phyloP scores from a whole-genome alignment of 2,113 vertebrate genomes.

The Pelvicachromis taeniatus region DNA sequence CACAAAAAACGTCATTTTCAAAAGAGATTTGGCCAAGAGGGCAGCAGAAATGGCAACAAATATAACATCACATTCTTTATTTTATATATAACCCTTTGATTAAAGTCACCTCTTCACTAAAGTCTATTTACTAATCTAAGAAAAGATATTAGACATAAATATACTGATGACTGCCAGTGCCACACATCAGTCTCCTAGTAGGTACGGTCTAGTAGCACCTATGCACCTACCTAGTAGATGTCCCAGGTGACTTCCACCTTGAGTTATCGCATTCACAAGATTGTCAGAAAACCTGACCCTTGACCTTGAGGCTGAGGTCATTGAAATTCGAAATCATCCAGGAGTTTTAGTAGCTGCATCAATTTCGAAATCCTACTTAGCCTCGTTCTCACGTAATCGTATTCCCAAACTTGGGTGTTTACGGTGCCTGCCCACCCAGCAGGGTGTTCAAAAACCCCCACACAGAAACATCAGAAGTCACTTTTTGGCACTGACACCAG shows the following conservation, averaged over 20 bases:
- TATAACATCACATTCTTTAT: not conserved
- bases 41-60: not conserved
- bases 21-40: fast-evolving
- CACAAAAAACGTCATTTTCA: fast-evolving
- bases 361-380: not conserved
- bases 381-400: fast-evolving
- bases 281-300: not conserved
- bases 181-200: not conserved
- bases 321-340: not conserved
- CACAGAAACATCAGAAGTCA: not conserved
- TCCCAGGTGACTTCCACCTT: too few relatives aligned
- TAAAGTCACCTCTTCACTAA: not conserved
- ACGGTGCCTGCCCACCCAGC: not conserved
- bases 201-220: too few relatives aligned
- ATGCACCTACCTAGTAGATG: too few relatives aligned
- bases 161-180: not conserved
- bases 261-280: not conserved
- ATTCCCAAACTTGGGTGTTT: not conserved
- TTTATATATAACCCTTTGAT: not conserved
- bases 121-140: not conserved
- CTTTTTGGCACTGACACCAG: not conserved
- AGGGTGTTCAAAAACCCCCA: not conserved
- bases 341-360: not conserved
- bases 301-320: not conserved
- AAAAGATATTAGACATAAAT: not conserved